Percentiles rank a stretch among this genome's conserved stretches.
These are phyloP conservation scores for Nothura maculosa DNA, from an alignment of 2,797 vertebrate genomes.

Conservation along the genomic window DNA sequence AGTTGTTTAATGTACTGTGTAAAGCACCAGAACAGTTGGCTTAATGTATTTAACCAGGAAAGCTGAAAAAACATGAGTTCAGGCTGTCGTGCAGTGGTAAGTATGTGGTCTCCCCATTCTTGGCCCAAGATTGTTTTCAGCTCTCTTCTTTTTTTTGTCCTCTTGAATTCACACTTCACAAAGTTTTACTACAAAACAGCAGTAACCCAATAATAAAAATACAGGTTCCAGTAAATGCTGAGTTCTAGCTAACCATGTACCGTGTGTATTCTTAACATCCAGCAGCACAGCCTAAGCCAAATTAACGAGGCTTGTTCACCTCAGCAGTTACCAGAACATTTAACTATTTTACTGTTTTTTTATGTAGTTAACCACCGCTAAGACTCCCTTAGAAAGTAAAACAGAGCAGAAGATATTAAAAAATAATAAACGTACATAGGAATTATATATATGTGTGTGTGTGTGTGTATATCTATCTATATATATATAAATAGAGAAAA, in stretches of 20 bases:
- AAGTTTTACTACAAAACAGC: background rate
- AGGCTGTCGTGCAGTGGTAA: background rate
- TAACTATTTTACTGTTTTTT: conserved; percentile 36
- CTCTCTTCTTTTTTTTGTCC: background rate
- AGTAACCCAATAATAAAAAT: background rate
- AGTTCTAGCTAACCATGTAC: background rate
- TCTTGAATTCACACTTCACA: background rate
- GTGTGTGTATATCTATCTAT: too few species aligned
- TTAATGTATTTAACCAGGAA: conserved; percentile 47
- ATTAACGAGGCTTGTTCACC: background rate
- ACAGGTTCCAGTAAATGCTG: background rate
- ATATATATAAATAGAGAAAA: background rate
- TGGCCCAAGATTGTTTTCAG: background rate
- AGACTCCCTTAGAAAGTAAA: background rate
- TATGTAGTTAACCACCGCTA: background rate
- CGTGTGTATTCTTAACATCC: background rate
- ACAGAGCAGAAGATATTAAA: background rate
- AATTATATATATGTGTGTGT: background rate
- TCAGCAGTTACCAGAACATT: background rate
- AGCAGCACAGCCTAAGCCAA: background rate
- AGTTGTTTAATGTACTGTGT: conserved; percentile 65
- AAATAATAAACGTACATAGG: background rate
- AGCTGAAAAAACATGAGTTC: background rate
- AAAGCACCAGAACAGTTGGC: conserved; percentile 42
- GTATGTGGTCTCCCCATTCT: background rate